Base-by-base conservation (phyloP, 2,797 vertebrate genomes). In the Micrastur ruficollis region DNA sequence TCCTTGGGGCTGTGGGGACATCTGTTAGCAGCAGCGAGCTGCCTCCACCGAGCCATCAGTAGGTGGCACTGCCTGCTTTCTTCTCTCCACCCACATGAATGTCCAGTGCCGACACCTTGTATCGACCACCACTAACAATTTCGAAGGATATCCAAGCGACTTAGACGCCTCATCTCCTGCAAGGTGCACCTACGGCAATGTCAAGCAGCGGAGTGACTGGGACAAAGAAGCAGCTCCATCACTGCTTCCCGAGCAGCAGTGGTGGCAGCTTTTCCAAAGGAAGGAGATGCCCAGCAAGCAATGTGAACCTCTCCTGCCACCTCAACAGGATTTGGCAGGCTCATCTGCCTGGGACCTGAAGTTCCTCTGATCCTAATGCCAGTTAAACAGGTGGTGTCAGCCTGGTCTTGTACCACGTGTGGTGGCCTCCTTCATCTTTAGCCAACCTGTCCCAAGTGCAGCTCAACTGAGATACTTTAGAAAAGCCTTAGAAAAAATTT, bases 21-120 rank as follows among this genome's bases (percentile, higher is more conserved):
- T 80, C 32, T 84, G 81, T 10, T 78, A 96, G 70, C 66, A 87
- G 80, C 89, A 91, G 82, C 2, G 0, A 84, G 78, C 83, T 87
- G 92, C 67, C 96, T 93, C 81, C 90, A 65, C 79, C 3, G 14
- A 95, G 89, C 87, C 74, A 92, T 82, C 97, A 97, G 93, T 81
- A 97, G 97, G 74, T 97, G 97, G 97, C 97, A 97, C 89, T 97
- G 94, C 96, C 86, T 94, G 76, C 95, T 93, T 68, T 92, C 88
- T 78, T 59, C 67, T 91, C 72, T 47, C 72, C 82, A 62, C 75
- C 40, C 79, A 72, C 52, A 5, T 1, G 2, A 52, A 40, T 7
- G 67, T 25, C 90, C 92, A 53, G 21, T 11, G n/a, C 81, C 32
- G 79, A 56, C 81, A 81, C n/a, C 42, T 66, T 6, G 0, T 8